Conservation (phyloP, 92 coral and sea anemone species). For the Pocillopora meandrina region DNA sequence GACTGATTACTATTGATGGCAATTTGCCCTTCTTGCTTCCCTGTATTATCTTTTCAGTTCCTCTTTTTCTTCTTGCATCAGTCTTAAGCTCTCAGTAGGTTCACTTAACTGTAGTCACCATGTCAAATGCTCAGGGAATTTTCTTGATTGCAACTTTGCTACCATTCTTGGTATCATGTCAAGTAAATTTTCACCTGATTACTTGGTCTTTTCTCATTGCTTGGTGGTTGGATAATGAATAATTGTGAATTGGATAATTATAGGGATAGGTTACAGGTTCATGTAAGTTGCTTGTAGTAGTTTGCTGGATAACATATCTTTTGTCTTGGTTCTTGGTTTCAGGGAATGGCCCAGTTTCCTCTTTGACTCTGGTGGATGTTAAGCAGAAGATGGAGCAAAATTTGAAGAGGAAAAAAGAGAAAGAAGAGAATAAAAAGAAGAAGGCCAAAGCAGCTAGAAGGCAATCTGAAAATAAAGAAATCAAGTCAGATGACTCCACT, state of each 20-base stretch:
- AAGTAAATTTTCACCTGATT: too few species aligned
- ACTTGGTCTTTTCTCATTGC: too few species aligned
- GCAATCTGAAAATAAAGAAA: slow-evolving; percentile 44
- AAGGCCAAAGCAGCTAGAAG: slow-evolving; percentile 68
- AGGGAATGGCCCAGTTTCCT: slow-evolving; percentile 42
- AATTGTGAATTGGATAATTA: too few species aligned
- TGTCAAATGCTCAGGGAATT: slow-evolving; percentile 91
- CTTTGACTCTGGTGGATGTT: slow-evolving; percentile 60
- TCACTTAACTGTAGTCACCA: slow-evolving; percentile 93
- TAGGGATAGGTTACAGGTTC: too few species aligned
- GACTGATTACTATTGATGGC: too few species aligned
- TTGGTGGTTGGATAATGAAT: too few species aligned
- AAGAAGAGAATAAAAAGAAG: slow-evolving; percentile 57
- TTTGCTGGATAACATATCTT: neutral
- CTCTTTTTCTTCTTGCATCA: too few species aligned
- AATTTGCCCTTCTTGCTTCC: too few species aligned
- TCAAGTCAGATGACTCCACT: slow-evolving; percentile 22
- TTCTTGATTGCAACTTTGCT: slow-evolving; percentile 94
- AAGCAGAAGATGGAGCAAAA: slow-evolving; percentile 74
- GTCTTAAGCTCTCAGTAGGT: slow-evolving; percentile 92
- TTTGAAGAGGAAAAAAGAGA: slow-evolving; percentile 75
- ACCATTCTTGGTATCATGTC: slow-evolving; percentile 64
- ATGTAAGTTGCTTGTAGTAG: too few species aligned
- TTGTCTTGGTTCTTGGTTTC: neutral
- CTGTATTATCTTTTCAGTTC: too few species aligned